Evolutionary conservation across 1,140 invertebrate genomes (phyloP), one percentile per base, ranked within the genome.

Genomic region (Anastrepha ludens): DNA sequence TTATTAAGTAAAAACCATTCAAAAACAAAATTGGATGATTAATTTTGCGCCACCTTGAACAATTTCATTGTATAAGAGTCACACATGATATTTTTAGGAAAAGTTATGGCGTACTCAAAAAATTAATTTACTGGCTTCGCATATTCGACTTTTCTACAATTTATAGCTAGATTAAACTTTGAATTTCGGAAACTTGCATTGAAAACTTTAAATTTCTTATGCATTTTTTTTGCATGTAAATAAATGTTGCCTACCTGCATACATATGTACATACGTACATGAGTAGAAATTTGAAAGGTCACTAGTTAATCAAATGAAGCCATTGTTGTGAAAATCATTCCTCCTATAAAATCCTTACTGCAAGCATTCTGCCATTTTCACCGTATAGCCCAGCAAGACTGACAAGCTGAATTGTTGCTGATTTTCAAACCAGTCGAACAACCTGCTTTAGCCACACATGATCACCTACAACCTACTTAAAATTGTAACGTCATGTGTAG

Each of bases 301-400:
- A 81, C 44, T 47, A 55, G 74, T 86, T 88, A 88, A 88, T 88
- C 85, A 88, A 88, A 86, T 86, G 87, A 88, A 88, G 85, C 87
- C 87, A 59, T 85, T 87, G 29, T 87, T 87, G 29, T 15, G 20
- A 17, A 20, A 17, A 47, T 60, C 2, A 81, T 62, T n/a, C 60
- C 11, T 44, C 47, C 44, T 41, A 17, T 44, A 47, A 15, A 74
- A 74, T 17, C 44, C 13, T 17, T n/a, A 74, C 67, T 44, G 67
- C 67, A 74, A 74, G 44, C 39, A 74, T 44, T 0, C 15, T 47
- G 15, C 67, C 67, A n/a, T 17, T 15, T 4, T 11, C 39, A 41
- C 11, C 67, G 7, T 11, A 29, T 2, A 65, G 11, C 29, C 39
- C 29, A 29, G 9, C 15, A n/a, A 11, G 6, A 8, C 64, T 67